A percentile compares a stretch with the other conserved stretches of the same genome.
Evolutionary conservation across 2,888 invertebrate genomes (phyloP).

Genomic region (Ptychoptera contaminata): DNA sequence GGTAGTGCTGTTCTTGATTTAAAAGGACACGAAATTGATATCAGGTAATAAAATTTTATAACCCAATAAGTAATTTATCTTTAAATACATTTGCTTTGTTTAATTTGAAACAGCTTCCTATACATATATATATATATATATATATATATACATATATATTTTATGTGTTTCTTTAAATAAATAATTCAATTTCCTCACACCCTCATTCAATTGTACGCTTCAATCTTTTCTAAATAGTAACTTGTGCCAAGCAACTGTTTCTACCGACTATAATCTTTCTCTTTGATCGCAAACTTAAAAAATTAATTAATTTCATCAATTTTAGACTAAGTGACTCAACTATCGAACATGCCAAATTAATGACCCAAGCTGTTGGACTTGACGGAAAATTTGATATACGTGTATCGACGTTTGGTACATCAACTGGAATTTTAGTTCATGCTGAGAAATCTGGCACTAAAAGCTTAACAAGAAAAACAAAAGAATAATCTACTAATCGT

Average conservation of each 20-base stretch:
- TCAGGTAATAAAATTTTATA: conserved; percentile 16
- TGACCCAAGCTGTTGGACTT: conserved; percentile 21
- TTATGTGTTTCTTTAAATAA: too few relatives aligned
- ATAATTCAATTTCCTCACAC: too few relatives aligned
- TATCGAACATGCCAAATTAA: conserved; percentile 21
- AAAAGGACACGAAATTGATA: conserved; percentile 21
- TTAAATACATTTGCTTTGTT: too few relatives aligned
- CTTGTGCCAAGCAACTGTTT: too few relatives aligned
- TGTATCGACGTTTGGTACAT: conserved; percentile 22
- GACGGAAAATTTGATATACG: conserved; percentile 23
- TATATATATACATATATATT: too few relatives aligned
- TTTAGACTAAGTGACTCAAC: conserved; percentile 21
- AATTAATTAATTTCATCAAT: too few relatives aligned
- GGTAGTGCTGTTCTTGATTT: conserved; percentile 20
- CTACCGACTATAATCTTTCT: too few relatives aligned
- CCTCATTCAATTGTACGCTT: too few relatives aligned
- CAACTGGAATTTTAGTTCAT: conserved; percentile 21
- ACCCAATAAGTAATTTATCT: not conserved
- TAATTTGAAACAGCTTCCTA: too few relatives aligned
- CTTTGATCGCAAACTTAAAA: too few relatives aligned
- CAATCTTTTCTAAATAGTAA: too few relatives aligned
- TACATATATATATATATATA: too few relatives aligned
- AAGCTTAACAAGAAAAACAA: conserved; percentile 19
- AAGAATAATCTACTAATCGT: conserved; percentile 11
- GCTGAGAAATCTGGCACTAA: conserved; percentile 20